Evolutionary conservation across 2,888 invertebrate species (phyloP), one percentile per base, ranked within the genome.

Genomic region (Epistrophe grossulariae): DNA sequence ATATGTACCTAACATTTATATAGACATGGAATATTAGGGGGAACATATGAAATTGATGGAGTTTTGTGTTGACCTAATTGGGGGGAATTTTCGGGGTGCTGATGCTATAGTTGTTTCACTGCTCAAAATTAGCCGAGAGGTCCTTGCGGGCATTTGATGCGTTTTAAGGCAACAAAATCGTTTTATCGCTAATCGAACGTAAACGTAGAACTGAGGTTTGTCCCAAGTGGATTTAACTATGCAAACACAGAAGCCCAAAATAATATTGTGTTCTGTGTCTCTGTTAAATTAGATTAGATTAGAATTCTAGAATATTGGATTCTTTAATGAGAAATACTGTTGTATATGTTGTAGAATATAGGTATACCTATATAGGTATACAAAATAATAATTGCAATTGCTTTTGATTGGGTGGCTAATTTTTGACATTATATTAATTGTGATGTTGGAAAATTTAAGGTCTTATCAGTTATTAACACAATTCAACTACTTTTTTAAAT

Each of bases 161-260:
- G 73, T 81, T 77, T 85, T 79, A 66, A 72, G 50, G 80, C 52
- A 71, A 60, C 73, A 28, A 85, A 78, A 82, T 70, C 62, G 78
- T 57, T 81, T 81, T 57, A 59, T 77, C 81, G 40, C 81, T 85
- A 78, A 85, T 85, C 85, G 81, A 78, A 77, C 81, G 43, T 70
- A 85, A 82, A 85, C 82, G 81, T 82, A 50, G 78, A 55, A 85
- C 85, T 50, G 85, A 85, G 82, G 85, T 85, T 85, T 85, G 73
- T 76, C 85, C 81, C 84, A 13, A 43, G 76, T 80, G 84, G 50
- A 62, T 70, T 70, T 35, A n/a, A 38, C 71, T 55, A 11, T 55
- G 24, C 70, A 70, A 70, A 70, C 70, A 70, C 19, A 52, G 17
- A 48, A 50, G 19, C 38, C 48, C 13, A 50, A 71, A 62, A 45